Conservation (phyloP, 2,888 invertebrate genomes). For the Mantis religiosa region DNA sequence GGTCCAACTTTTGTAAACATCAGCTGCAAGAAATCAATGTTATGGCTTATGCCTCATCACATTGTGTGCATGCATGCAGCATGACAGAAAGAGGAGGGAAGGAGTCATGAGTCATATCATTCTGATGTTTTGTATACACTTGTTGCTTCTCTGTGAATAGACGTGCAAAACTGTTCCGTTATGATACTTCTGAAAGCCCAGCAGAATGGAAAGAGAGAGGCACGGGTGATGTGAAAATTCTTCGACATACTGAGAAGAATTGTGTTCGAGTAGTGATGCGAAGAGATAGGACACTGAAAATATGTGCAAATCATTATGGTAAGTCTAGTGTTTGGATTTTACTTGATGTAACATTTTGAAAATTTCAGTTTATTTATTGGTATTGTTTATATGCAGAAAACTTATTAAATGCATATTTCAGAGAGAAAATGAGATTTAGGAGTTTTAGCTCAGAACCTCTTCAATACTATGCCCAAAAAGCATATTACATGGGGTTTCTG, state of each 20-base stretch:
- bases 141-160: constrained; percentile 36
- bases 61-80: too few species aligned
- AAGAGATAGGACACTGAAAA: constrained; percentile 76
- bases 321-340: constrained; percentile 1
- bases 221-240: constrained; percentile 76
- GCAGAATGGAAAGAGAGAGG: constrained; percentile 86
- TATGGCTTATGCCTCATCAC: background rate
- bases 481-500: too few species aligned
- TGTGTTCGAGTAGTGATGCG: constrained; percentile 73
- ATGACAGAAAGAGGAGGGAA: too few species aligned
- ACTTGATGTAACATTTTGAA: too few species aligned
- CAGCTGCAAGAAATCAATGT: background rate
- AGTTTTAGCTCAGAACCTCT: too few species aligned
- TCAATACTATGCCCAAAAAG: too few species aligned
- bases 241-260: constrained; percentile 64
- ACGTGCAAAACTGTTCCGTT: constrained; percentile 74
- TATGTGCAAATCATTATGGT: constrained; percentile 78
- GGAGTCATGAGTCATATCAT: background rate
- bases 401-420: too few species aligned
- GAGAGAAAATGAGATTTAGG: too few species aligned
- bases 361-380: too few species aligned
- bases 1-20: too few species aligned
- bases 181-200: constrained; percentile 59
- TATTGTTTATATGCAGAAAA: too few species aligned
- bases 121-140: background rate